A percentile compares a stretch with the other conserved stretches of the same genome.
phyloP scores from a whole-genome alignment of 2,888 invertebrate species.

The Stenchaetothrips biformis region DNA sequence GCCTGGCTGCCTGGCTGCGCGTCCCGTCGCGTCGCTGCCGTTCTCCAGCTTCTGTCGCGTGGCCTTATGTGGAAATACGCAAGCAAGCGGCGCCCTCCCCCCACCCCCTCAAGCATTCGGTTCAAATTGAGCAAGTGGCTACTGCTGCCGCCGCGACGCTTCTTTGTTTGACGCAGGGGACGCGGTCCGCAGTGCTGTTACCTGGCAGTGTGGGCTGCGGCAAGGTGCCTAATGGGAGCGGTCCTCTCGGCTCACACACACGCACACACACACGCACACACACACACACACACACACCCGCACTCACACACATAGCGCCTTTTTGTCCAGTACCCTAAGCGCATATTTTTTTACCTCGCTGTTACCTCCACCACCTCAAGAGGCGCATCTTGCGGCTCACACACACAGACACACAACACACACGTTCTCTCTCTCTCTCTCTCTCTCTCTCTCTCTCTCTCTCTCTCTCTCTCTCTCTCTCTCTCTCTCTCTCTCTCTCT shows the following conservation, averaged over 20 bases:
- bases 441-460: no score
- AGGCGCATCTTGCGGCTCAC: no score
- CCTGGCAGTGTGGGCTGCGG: not conserved
- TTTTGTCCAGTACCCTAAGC: not conserved
- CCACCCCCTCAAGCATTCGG: not conserved
- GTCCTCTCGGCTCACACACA: conserved; percentile 2
- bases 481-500: no score
- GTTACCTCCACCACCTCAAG: no score
- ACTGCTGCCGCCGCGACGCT: not conserved
- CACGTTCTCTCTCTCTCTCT: no score
- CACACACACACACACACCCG: conserved; percentile 1
- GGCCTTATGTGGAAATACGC: not conserved
- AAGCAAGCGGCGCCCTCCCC: not conserved
- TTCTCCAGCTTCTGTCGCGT: not conserved
- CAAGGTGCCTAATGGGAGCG: conserved; percentile 9
- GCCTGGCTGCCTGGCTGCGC: no score
- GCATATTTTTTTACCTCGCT: not conserved
- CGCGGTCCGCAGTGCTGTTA: not conserved
- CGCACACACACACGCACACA: not conserved
- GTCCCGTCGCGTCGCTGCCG: no score
- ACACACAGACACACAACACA: no score
- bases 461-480: no score
- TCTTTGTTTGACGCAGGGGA: not conserved
- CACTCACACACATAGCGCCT: not conserved
- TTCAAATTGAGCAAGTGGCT: not conserved